These are phyloP conservation scores for Arremon brunneinucha DNA, from an alignment of 2,797 vertebrate genomes.

Conservation along the genomic window DNA sequence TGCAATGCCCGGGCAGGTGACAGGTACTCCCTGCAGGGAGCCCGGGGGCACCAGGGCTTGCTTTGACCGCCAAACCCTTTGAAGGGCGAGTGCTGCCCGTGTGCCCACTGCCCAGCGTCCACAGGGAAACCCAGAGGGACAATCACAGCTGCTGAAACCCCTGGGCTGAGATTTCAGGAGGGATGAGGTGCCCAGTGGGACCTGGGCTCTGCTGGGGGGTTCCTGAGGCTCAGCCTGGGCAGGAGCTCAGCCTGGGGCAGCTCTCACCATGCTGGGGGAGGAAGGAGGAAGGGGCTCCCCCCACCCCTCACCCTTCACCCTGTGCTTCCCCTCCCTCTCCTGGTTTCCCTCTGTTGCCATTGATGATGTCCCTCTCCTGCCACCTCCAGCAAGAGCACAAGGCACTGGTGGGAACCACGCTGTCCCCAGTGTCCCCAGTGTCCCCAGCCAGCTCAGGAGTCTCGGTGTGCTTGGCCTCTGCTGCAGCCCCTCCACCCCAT, in stretches of 20 bases:
- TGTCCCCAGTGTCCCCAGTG: not conserved
- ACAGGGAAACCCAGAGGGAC: fast-evolving
- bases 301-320: too few relatives aligned
- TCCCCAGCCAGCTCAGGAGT: not conserved
- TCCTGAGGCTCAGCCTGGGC: not conserved
- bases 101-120: fast-evolving
- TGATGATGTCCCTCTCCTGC: not conserved
- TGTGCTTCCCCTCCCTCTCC: not conserved
- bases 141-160: fast-evolving
- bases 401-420: fast-evolving
- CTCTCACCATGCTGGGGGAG: fast-evolving
- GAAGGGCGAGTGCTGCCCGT: fast-evolving
- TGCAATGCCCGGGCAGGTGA: not conserved
- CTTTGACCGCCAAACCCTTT: not conserved
- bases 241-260: not conserved
- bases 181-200: fast-evolving
- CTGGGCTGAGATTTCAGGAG: not conserved
- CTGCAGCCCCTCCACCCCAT: fast-evolving
- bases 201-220: not conserved
- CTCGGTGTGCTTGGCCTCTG: fast-evolving
- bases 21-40: not conserved
- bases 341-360: fast-evolving
- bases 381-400: not conserved
- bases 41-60: fast-evolving
- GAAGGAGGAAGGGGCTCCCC: not conserved